Conservation (phyloP, 2,888 invertebrate genomes). For the Macaria liturata region DNA sequence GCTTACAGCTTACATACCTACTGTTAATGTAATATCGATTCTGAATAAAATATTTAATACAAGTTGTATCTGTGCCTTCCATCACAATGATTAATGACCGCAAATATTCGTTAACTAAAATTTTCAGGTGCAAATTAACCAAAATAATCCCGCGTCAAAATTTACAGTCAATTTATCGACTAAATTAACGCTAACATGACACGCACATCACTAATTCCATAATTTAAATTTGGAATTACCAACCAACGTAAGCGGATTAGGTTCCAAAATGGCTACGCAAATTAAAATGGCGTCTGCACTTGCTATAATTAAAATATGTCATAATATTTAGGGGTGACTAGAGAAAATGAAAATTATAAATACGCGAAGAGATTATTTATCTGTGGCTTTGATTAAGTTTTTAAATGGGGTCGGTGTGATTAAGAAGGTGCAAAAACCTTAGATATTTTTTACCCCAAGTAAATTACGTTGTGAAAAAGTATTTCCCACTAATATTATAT, state of each 20-base stretch:
- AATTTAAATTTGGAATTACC: slow-evolving; percentile 58
- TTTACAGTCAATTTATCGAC: neutral
- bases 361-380: slow-evolving; percentile 31
- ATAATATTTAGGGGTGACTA: slow-evolving; percentile 62
- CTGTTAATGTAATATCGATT: too few relatives aligned
- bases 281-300: slow-evolving; percentile 63
- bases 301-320: slow-evolving; percentile 76
- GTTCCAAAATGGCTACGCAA: slow-evolving; percentile 45
- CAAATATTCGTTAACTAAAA: too few relatives aligned
- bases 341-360: slow-evolving; percentile 49
- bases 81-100: too few relatives aligned
- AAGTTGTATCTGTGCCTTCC: too few relatives aligned
- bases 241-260: slow-evolving; percentile 71
- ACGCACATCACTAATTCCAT: slow-evolving; percentile 52
- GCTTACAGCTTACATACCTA: too few relatives aligned
- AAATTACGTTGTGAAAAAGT: too few relatives aligned
- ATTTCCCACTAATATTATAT: too few relatives aligned
- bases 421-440: slow-evolving; percentile 12
- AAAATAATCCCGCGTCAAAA: neutral
- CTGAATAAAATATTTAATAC: too few relatives aligned
- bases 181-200: neutral
- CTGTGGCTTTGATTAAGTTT: slow-evolving; percentile 19
- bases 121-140: too few relatives aligned
- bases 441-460: slow-evolving; percentile 13
- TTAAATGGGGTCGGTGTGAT: slow-evolving; percentile 11